phyloP scores from a whole-genome alignment of 2,797 vertebrate genomes.

The Phoxinus dragarum region DNA sequence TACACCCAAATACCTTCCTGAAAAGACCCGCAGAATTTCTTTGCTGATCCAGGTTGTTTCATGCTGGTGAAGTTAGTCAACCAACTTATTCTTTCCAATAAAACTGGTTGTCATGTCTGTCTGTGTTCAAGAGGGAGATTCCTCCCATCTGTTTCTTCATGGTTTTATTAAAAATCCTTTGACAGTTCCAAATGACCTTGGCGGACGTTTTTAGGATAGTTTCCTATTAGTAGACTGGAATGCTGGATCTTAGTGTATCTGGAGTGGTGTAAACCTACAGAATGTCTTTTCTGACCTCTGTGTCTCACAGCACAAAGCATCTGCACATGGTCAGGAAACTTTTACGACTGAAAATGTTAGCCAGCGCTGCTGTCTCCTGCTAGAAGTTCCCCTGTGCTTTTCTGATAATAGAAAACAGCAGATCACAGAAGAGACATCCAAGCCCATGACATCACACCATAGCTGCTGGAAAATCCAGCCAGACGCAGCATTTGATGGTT shows the following conservation, averaged over 20 bases:
- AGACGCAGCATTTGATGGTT: background rate
- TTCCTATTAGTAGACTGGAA: background rate
- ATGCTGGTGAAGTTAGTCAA: background rate
- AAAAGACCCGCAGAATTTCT: background rate
- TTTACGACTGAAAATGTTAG: conserved; percentile 6
- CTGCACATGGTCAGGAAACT: conserved; percentile 11
- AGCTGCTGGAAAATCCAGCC: background rate
- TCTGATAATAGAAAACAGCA: conserved; percentile 31
- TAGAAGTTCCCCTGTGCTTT: background rate
- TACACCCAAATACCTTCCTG: background rate
- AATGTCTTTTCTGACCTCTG: background rate
- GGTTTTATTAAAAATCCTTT: conserved; percentile 1
- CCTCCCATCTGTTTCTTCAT: background rate
- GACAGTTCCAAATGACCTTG: background rate
- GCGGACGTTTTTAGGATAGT: background rate
- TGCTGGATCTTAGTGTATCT: background rate
- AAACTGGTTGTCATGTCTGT: background rate
- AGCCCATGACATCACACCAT: background rate
- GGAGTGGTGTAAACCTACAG: background rate
- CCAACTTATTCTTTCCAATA: background rate
- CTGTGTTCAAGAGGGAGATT: background rate
- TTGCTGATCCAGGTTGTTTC: background rate
- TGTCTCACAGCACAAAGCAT: conserved; percentile 24
- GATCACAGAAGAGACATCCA: background rate
- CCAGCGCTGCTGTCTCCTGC: background rate